phyloP scores from a whole-genome alignment of 2,888 invertebrate genomes.

The Cephus rjabovi region DNA sequence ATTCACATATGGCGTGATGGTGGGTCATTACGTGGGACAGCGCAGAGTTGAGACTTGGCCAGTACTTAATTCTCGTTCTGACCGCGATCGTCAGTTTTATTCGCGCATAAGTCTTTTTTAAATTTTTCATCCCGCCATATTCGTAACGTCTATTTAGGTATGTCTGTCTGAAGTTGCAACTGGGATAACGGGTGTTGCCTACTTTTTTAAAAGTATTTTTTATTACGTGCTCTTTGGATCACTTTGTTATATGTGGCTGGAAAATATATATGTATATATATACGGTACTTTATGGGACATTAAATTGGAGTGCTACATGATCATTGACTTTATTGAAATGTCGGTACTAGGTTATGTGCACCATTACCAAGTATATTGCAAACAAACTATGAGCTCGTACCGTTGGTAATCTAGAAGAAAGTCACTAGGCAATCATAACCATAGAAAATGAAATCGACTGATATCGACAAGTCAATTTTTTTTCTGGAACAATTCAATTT shows the following conservation, averaged over 20 bases:
- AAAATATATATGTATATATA: not conserved
- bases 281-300: not conserved
- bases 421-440: not conserved
- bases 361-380: not conserved
- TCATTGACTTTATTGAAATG: not conserved
- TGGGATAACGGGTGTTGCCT: not conserved
- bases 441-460: not conserved
- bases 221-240: not conserved
- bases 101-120: not conserved
- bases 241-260: not conserved
- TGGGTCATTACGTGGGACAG: slow-evolving; percentile 11
- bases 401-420: not conserved
- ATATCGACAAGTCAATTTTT: not conserved
- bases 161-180: not conserved
- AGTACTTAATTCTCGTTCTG: not conserved
- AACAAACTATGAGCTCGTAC: not conserved
- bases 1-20: slow-evolving; percentile 4
- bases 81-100: not conserved
- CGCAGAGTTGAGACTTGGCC: not conserved
- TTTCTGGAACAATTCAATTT: not conserved
- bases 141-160: not conserved
- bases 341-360: not conserved
- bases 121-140: not conserved
- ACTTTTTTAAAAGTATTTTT: not conserved
- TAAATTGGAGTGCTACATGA: not conserved